Evolutionary conservation across 1,140 invertebrate genomes (phyloP).

Genomic region (Leptinotarsa lineolata): DNA sequence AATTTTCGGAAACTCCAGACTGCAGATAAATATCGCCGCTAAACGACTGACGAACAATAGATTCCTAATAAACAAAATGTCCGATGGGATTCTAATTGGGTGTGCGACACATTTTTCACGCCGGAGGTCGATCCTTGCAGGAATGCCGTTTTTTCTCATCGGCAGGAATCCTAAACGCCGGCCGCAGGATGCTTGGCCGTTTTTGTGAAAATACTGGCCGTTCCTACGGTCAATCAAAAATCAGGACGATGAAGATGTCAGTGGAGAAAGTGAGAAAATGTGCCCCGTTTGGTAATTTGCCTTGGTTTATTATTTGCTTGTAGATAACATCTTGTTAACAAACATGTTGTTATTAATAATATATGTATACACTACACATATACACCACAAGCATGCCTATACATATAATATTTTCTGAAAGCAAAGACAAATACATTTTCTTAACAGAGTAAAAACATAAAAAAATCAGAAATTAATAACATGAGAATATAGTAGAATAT

Average conservation of each 20-base stretch:
- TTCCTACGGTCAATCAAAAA: not conserved
- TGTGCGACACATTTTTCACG: slow-evolving; percentile 15
- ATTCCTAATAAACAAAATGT: slow-evolving; percentile 21
- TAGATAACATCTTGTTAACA: too few relatives aligned
- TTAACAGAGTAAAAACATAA: too few relatives aligned
- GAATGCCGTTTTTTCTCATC: not conserved
- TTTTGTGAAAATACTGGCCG: not conserved
- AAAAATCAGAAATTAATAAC: too few relatives aligned
- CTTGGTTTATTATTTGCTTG: too few relatives aligned
- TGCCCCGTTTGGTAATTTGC: too few relatives aligned
- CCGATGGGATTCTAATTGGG: slow-evolving; percentile 17
- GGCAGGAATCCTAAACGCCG: not conserved
- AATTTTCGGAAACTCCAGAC: slow-evolving; percentile 29
- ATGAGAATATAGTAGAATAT: too few relatives aligned
- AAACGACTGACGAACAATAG: slow-evolving; percentile 18
- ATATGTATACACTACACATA: too few relatives aligned
- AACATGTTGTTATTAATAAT: too few relatives aligned
- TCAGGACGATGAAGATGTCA: not conserved
- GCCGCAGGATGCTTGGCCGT: not conserved
- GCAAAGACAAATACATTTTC: too few relatives aligned
- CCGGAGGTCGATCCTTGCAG: not conserved
- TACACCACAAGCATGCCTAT: too few relatives aligned
- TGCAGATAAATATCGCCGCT: slow-evolving; percentile 10
- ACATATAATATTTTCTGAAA: too few relatives aligned
- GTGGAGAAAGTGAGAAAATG: too few relatives aligned